Evolutionary conservation across 2,113 vertebrate species (phyloP), one percentile per base, ranked within the genome.

Genomic region (Bufo gargarizans): DNA sequence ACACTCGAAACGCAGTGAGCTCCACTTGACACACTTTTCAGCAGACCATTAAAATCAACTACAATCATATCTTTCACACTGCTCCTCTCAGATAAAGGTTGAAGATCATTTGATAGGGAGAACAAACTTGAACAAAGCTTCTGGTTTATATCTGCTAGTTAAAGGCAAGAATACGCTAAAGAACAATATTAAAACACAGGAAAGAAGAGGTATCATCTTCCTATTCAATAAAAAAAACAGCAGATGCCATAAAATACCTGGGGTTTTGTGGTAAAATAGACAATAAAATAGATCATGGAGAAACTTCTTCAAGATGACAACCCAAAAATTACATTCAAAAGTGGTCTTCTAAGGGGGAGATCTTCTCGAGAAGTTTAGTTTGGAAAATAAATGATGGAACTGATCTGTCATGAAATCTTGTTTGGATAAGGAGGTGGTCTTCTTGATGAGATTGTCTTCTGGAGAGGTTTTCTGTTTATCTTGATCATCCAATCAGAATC

Each of bases 1-100:
- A 53, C 72, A 84, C 87, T 89, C 61, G 22, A 84, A 88, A 77
- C 87, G 82, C 80, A 76, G 80, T 77, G 65, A 78, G 81, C 82
- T 89, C 81, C 82, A 89, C 87, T 89, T 89, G 87, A 89, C 87
- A 89, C 82, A 89, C 81, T 89, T 88, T 77, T 78, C 81, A 89
- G 81, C 82, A 89, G 87, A 89, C 82, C 87, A 77, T 89, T 89
- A 89, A 84, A 84, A 84, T 89, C 87, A 84, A 67, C 87, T 89
- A 69, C 87, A 89, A 84, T 89, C 81, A 89, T 78, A 84, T 89
- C 72, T 88, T 77, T 89, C 63, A 89, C 82, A 78, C 50, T 56
- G 87, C 81, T 89, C 49, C 72, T 84, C 72, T 89, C 74, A 84
- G 72, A 84, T 84, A 63, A 89, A 84, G 87, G 82, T 84, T 89